Evolutionary conservation across 2,888 invertebrate genomes (phyloP).

Genomic region (Bellardia bayeri): DNA sequence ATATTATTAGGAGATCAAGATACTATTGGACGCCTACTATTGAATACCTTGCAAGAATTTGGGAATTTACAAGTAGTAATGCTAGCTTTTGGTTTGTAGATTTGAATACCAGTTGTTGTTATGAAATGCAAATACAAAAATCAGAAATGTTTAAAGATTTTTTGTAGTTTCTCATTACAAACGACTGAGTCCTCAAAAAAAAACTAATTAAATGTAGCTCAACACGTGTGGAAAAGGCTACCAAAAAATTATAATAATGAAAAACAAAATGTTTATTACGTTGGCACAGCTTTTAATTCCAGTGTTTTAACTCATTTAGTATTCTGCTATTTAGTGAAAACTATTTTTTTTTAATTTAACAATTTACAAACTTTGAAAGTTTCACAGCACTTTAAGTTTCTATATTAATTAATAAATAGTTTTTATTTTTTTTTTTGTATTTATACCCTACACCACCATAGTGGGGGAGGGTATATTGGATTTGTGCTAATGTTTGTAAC

Average conservation of each 20-base stretch:
- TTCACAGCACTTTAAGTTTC: not conserved
- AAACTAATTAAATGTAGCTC: not conserved
- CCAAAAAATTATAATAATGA: not conserved
- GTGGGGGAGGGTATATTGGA: too few relatives aligned
- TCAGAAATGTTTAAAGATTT: too few relatives aligned
- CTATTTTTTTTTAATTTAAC: not conserved
- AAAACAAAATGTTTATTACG: not conserved
- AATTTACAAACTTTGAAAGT: not conserved
- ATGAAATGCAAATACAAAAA: too few relatives aligned
- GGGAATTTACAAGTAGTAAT: too few relatives aligned
- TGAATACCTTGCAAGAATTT: too few relatives aligned
- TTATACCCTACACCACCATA: not conserved
- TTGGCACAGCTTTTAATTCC: not conserved
- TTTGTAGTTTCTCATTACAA: too few relatives aligned
- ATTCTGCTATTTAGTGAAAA: not conserved
- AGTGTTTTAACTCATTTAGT: not conserved
- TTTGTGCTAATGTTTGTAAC: too few relatives aligned
- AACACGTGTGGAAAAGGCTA: not conserved
- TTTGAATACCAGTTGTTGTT: too few relatives aligned
- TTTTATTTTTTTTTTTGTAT: conserved; percentile 15
- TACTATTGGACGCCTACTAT: too few relatives aligned
- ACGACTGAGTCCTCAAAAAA: too few relatives aligned
- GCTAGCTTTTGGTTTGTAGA: too few relatives aligned
- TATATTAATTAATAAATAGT: not conserved
- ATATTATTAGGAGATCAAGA: not conserved